Base-by-base conservation (phyloP, 2,888 invertebrate species). In the Spisula subtruncata region DNA sequence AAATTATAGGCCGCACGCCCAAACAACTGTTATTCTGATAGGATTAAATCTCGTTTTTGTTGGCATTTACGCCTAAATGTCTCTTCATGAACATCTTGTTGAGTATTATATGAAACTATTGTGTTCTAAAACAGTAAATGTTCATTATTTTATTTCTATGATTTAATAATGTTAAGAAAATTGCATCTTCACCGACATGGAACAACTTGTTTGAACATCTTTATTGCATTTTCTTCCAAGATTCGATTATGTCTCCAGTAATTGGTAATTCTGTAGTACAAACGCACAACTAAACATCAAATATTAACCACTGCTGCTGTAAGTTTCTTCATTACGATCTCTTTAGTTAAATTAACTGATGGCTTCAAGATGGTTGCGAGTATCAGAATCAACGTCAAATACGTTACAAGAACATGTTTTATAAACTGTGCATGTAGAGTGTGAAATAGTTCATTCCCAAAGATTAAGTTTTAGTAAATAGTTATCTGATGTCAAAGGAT, bases 71-170 rank as follows among this genome's bases (percentile, higher is more conserved):
- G 35, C 75, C 16, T 75, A 75, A 75, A 75, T 75, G 75, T 75
- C 75, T 75, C 35, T 32, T 35, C 14, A 75, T 18, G 75, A 32
- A 75, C 12, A 32, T 75, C 0, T 32, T 35, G 75, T 66, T 32
- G 75, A 75, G 25, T 18, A 75, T 75, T 18, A 75, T 75, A 32
- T 32, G 75, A 75, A 32, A 75, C 35, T 5, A 75, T 75, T 75
- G 32, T 75, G 75, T 75, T 18, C 35, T 32, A 32, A 29, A 75
- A 18, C 75, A 75, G 75, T 35, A 75, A 75, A 18, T 12, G 75
- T 75, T 75, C 16, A 18, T 35, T 75, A 25, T 35, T 5, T 35
- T 25, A 32, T 32, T 71, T 35, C 12, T 32, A 75, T 32, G 18
- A 18, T 75, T 35, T 35, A 12, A 8, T 29, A 29, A 75, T 35